Evolutionary conservation across 2,113 vertebrate species (phyloP), one percentile per base, ranked within the genome.

Genomic region (Ivindomyrus marchei): DNA sequence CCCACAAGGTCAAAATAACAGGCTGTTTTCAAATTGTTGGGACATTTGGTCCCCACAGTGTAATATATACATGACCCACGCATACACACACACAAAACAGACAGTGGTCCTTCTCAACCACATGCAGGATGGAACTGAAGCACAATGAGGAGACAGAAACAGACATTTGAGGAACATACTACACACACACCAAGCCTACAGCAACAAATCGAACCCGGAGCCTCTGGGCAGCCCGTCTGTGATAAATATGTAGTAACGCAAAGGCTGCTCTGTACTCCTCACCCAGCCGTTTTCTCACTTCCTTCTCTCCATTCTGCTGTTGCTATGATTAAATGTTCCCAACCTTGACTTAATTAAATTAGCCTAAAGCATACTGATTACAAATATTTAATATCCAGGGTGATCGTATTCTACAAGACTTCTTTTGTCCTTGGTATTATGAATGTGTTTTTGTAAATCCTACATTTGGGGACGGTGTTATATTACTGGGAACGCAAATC

Each of bases 291-390:
- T 80, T 8, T 42, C 74, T 80, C 74, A 80, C 31, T 19, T 42
- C 17, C 74, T 80, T 42, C 62, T 31, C 62, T 70, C 27, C 62
- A 19, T 17, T 39, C 31, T 42, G 36, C 74, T 80, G 74, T 42
- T 80, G 74, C 36, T 80, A 80, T 39, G 74, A 42, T 80, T 80
- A 80, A 31, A 77, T 77, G 36, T 39, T 39, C 36, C 74, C 74
- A 80, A 80, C 31, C 74, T 42, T 77, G 74, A 77, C 74, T 77
- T 80, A 53, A 87, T 87, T 52, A 87, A 86, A 80, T 87, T 56
- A 36, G 27, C 50, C 27, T 36, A 19, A 53, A 87, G 27, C 24
- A 15, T 56, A 50, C 50, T 49, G 84, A 47, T 50, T 86, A 50
- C 84, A 86, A 86, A 86, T 86, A 86, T 86, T 86, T 50, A 47